Conservation (phyloP, 2,888 invertebrate species). For the Nymphalis polychloros region DNA sequence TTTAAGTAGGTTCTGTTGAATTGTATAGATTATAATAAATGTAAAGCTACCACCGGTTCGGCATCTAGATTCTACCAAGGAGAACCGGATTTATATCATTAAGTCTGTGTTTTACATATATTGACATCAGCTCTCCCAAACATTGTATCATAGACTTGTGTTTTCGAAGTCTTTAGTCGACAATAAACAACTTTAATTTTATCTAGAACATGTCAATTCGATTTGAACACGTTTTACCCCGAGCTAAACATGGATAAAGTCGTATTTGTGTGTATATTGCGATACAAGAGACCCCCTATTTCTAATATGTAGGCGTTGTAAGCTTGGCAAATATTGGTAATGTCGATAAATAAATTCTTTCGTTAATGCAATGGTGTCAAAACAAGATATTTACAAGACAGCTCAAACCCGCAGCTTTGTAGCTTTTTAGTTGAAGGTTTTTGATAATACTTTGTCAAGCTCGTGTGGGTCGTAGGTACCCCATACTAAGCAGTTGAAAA, state of each 20-base stretch:
- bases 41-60: no score
- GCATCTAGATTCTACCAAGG: no score
- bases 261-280: constrained; percentile 16
- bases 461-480: no score
- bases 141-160: constrained; percentile 4
- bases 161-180: constrained; percentile 1
- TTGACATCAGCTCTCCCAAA: neutral
- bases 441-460: neutral
- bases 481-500: no score
- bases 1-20: no score
- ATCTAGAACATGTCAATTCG: constrained; percentile 32
- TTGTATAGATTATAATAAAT: no score
- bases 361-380: constrained; percentile 13
- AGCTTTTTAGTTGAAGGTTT: neutral
- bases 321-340: constrained; percentile 14
- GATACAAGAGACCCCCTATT: constrained; percentile 13
- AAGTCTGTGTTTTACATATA: no score
- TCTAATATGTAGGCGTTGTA: constrained; percentile 15
- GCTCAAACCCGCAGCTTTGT: neutral
- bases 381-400: constrained; percentile 8
- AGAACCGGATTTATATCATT: no score
- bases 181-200: constrained; percentile 33
- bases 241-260: constrained; percentile 17
- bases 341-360: constrained; percentile 14
- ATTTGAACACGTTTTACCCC: constrained; percentile 25